Conservation (phyloP, 64 coral and sea anemone species). For the Cladopsammia gracilis region DNA sequence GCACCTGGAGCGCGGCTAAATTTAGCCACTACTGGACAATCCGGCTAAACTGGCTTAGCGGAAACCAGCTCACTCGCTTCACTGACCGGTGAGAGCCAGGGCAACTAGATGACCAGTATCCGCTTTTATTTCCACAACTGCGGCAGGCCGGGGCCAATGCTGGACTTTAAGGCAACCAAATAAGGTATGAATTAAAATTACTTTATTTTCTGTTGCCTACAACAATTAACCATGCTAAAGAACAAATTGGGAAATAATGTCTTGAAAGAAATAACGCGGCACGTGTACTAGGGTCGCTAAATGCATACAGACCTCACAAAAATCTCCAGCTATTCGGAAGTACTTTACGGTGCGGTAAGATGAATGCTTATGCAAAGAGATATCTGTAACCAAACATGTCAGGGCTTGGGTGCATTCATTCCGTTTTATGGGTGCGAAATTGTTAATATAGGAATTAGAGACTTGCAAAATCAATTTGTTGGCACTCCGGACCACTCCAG, state of each 20-base stretch:
- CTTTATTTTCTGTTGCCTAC: not conserved
- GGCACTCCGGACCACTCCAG: no score
- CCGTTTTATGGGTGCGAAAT: not conserved
- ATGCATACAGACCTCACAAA: not conserved
- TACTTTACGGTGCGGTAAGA: not conserved
- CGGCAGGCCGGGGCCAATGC: not conserved
- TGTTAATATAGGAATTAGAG: no score
- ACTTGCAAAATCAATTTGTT: no score
- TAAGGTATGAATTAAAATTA: not conserved
- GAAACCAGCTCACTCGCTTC: not conserved
- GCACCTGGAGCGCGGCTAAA: not conserved
- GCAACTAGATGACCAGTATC: conserved; percentile 36
- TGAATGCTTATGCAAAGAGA: not conserved
- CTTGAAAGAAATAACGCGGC: not conserved
- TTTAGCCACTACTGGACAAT: conserved; percentile 28
- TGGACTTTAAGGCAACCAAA: conserved; percentile 25
- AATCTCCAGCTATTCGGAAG: not conserved
- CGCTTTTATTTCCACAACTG: conserved; percentile 15
- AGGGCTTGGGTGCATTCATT: no score
- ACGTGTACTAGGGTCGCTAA: not conserved
- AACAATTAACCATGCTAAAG: not conserved
- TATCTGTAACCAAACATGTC: not conserved
- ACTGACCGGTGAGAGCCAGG: not conserved
- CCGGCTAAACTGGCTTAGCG: conserved; percentile 6
- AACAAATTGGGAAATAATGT: not conserved